Conservation (phyloP, 2,113 vertebrate genomes). For the Mystacornis crossleyi region DNA sequence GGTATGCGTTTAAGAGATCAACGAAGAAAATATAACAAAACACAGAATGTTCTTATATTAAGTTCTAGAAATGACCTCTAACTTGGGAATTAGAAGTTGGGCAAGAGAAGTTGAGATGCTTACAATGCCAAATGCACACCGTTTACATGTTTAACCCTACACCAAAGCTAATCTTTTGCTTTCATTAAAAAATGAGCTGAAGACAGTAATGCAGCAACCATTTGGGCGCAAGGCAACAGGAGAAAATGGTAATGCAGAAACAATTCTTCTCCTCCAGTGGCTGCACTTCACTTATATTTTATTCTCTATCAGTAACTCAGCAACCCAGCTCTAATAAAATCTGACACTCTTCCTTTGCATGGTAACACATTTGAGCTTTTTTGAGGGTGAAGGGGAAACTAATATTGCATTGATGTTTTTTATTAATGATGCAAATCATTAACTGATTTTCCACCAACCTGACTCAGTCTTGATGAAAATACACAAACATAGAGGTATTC, state of each 20-base stretch:
- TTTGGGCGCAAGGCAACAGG: neutral
- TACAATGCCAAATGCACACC: neutral
- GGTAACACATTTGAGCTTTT: neutral
- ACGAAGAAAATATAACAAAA: neutral
- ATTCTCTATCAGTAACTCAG: neutral
- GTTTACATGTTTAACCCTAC: neutral
- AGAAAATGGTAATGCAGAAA: neutral
- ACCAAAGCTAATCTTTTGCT: neutral
- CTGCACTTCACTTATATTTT: neutral
- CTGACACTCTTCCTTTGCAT: neutral
- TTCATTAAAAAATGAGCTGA: neutral
- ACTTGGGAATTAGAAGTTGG: neutral
- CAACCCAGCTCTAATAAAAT: neutral
- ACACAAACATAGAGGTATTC: no score
- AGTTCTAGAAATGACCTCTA: neutral
- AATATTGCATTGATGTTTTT: neutral
- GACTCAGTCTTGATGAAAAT: neutral
- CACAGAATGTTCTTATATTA: neutral
- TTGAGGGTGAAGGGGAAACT: neutral
- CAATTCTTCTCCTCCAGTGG: neutral
- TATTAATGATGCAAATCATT: neutral
- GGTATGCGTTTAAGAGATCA: neutral
- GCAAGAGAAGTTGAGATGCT: neutral
- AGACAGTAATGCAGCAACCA: neutral
- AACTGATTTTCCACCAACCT: neutral